Evolutionary conservation across 1,140 invertebrate genomes (phyloP).

Genomic region (Zaprionus taronus): DNA sequence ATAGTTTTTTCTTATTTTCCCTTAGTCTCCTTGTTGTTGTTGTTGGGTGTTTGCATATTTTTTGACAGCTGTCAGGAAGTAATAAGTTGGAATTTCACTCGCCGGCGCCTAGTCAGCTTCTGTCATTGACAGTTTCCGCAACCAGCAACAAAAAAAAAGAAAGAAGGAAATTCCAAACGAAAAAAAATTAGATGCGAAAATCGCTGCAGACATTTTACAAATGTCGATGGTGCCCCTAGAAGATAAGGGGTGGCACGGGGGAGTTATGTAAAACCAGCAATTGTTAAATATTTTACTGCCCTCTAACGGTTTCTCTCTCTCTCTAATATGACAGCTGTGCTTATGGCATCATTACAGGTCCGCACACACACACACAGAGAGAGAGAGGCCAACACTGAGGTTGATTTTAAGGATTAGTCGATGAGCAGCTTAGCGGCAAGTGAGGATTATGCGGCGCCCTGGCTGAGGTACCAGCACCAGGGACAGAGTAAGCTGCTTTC

Average conservation of each 20-base stretch:
- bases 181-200: slow-evolving; percentile 39
- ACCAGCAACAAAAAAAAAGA: slow-evolving; percentile 15
- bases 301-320: slow-evolving; percentile 13
- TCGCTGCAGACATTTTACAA: slow-evolving; percentile 68
- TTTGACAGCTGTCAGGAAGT: slow-evolving; percentile 84
- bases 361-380: not conserved
- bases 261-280: slow-evolving; percentile 39
- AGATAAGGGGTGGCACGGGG: too few relatives aligned
- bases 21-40: slow-evolving; percentile 27
- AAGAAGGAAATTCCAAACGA: slow-evolving; percentile 13
- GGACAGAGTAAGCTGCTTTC: slow-evolving; percentile 14
- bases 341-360: slow-evolving; percentile 66
- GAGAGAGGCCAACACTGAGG: slow-evolving; percentile 25
- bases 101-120: slow-evolving; percentile 61
- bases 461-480: not conserved
- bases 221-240: slow-evolving; percentile 26
- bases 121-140: slow-evolving; percentile 74
- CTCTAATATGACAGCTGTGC: slow-evolving; percentile 65
- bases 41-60: slow-evolving; percentile 77
- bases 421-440: slow-evolving; percentile 68
- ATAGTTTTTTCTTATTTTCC: slow-evolving; percentile 62
- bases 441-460: slow-evolving; percentile 37
- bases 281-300: slow-evolving; percentile 43
- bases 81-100: slow-evolving; percentile 76
- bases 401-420: slow-evolving; percentile 68